phyloP scores from a whole-genome alignment of 1,140 invertebrate species.

The Zaprionus africanus region DNA sequence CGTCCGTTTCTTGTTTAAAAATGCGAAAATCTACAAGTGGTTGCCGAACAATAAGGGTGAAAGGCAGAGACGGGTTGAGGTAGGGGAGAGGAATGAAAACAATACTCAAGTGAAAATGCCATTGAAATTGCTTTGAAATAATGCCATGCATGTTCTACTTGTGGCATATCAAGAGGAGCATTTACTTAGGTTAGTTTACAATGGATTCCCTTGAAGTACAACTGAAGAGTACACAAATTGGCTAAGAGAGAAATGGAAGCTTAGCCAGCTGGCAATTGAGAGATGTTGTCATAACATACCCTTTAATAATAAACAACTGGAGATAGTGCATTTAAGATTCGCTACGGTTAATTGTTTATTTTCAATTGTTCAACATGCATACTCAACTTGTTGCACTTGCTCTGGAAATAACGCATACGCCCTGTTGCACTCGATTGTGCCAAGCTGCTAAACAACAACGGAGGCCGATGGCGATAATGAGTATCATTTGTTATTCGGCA shows the following conservation, averaged over 20 bases:
- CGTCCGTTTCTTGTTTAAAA: constrained; percentile 49
- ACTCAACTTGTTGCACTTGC: constrained; percentile 10
- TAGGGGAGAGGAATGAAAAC: constrained; percentile 6
- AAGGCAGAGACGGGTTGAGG: not conserved
- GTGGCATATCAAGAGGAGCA: constrained; percentile 1
- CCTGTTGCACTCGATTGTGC: constrained; percentile 14
- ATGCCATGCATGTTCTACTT: constrained; percentile 12
- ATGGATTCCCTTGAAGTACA: not conserved
- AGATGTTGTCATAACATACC: not conserved
- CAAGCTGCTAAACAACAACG: constrained; percentile 10
- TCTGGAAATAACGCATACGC: constrained; percentile 34
- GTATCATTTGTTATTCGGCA: constrained; percentile 42
- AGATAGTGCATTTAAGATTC: constrained; percentile 3
- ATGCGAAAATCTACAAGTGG: constrained; percentile 79
- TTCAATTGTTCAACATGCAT: constrained; percentile 10
- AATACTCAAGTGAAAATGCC: constrained; percentile 57
- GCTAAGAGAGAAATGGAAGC: not conserved
- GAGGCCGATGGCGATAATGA: constrained; percentile 18
- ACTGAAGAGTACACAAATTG: not conserved
- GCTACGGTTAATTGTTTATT: not conserved
- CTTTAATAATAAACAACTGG: not conserved
- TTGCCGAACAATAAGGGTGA: constrained; percentile 31
- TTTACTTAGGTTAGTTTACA: not conserved
- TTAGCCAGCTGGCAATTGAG: not conserved
- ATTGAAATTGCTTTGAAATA: constrained; percentile 52